These are phyloP conservation scores for Siphamia tubifer DNA, from an alignment of 2,113 vertebrate genomes.

Conservation along the genomic window DNA sequence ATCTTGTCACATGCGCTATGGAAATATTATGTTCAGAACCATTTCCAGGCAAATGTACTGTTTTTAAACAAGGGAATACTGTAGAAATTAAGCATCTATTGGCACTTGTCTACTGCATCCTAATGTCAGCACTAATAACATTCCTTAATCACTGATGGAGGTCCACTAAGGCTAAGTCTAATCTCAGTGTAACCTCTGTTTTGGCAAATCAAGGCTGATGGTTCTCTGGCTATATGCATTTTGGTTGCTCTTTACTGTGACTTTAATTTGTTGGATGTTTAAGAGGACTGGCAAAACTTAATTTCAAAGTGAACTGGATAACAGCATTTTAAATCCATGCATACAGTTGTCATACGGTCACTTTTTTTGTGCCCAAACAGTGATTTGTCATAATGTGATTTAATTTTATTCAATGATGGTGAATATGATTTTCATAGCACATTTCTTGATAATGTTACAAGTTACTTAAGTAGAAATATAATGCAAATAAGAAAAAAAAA, in stretches of 20 bases:
- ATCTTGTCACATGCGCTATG: too few relatives aligned
- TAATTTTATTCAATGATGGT: too few relatives aligned
- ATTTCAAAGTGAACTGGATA: neutral
- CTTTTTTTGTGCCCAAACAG: too few relatives aligned
- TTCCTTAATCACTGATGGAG: slow-evolving; percentile 54
- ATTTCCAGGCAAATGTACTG: slow-evolving; percentile 4
- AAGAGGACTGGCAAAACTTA: neutral
- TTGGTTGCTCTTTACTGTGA: neutral
- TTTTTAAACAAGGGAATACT: slow-evolving; percentile 18
- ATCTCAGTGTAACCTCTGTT: slow-evolving; percentile 25
- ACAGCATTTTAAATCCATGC: too few relatives aligned
- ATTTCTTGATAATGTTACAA: too few relatives aligned
- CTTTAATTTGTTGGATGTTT: neutral
- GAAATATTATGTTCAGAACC: too few relatives aligned
- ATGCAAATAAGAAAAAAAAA: too few relatives aligned
- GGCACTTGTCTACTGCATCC: slow-evolving; percentile 1
- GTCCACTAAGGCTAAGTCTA: slow-evolving; percentile 18
- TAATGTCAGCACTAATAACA: slow-evolving; percentile 23
- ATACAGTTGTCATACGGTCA: too few relatives aligned
- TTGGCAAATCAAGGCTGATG: neutral
- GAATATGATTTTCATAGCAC: too few relatives aligned
- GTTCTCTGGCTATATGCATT: neutral
- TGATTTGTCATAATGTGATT: too few relatives aligned
- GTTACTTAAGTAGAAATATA: too few relatives aligned
- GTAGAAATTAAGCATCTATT: slow-evolving; percentile 7